phyloP scores from a whole-genome alignment of 2,888 invertebrate species.

The Scaptomyza reducta region DNA sequence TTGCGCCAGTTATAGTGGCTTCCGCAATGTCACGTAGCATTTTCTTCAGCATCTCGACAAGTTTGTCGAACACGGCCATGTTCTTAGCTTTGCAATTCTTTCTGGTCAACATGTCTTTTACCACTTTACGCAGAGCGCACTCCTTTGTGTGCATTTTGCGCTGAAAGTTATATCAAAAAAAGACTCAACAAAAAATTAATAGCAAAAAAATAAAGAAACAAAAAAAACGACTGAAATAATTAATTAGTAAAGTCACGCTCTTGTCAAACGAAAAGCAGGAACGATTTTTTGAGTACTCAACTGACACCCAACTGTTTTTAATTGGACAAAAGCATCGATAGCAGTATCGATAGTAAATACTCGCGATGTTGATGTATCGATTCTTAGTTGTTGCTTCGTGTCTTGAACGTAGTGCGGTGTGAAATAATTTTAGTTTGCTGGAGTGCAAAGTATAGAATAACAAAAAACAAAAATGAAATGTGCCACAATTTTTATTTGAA shows the following conservation, averaged over 20 bases:
- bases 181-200: background rate
- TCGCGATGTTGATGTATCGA: slow-evolving; percentile 11
- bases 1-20: background rate
- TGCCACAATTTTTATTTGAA: slow-evolving; percentile 49
- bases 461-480: slow-evolving; percentile 31
- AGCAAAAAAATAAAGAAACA: too few relatives aligned
- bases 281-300: background rate
- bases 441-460: slow-evolving; percentile 7
- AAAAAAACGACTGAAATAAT: background rate
- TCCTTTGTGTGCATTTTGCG: background rate
- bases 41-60: background rate
- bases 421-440: slow-evolving; percentile 48
- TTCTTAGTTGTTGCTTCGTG: slow-evolving; percentile 25
- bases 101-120: background rate
- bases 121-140: background rate
- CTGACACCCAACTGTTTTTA: background rate
- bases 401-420: slow-evolving; percentile 28
- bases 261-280: background rate
- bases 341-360: slow-evolving; percentile 7
- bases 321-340: slow-evolving; percentile 27
- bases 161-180: background rate
- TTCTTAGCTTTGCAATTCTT: background rate
- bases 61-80: background rate
- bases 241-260: background rate
- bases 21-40: background rate